These are phyloP conservation scores for Semnopithecus entellus DNA, from an alignment of 2,113 vertebrate species.

Conservation along the genomic window DNA sequence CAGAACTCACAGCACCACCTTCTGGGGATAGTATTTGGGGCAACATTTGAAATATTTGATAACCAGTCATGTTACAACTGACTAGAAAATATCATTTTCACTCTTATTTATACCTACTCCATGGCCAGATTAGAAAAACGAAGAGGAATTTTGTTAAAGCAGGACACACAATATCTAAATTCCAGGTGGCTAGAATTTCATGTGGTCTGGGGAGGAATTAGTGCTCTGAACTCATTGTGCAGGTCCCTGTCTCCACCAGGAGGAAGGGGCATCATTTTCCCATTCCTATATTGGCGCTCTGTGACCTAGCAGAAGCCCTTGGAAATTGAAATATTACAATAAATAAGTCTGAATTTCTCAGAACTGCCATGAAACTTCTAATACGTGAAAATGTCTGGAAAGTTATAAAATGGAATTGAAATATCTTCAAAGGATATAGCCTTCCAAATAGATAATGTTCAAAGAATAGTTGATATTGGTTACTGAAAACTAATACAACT, in stretches of 20 bases:
- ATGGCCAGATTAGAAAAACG: background rate
- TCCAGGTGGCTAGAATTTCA: background rate
- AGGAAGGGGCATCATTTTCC: background rate
- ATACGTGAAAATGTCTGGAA: background rate
- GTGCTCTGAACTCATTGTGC: background rate
- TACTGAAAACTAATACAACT: background rate
- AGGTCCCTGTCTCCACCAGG: background rate
- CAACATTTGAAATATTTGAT: background rate
- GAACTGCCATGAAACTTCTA: background rate
- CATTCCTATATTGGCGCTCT: background rate
- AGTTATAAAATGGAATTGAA: background rate
- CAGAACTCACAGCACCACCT: background rate
- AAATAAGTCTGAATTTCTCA: conserved; percentile 4
- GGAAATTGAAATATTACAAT: background rate
- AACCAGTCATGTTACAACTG: background rate
- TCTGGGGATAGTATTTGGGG: background rate
- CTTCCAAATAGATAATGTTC: background rate
- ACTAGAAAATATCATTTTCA: background rate
- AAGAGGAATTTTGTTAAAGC: background rate
- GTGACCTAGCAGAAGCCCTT: background rate
- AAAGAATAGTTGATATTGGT: background rate
- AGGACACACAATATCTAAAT: background rate
- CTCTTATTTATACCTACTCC: background rate
- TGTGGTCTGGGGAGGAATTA: background rate
- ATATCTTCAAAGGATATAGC: background rate